A percentile compares a stretch with the other conserved stretches of the same genome.
phyloP scores from a whole-genome alignment of 2,888 invertebrate species.

The Artemia sinica region DNA sequence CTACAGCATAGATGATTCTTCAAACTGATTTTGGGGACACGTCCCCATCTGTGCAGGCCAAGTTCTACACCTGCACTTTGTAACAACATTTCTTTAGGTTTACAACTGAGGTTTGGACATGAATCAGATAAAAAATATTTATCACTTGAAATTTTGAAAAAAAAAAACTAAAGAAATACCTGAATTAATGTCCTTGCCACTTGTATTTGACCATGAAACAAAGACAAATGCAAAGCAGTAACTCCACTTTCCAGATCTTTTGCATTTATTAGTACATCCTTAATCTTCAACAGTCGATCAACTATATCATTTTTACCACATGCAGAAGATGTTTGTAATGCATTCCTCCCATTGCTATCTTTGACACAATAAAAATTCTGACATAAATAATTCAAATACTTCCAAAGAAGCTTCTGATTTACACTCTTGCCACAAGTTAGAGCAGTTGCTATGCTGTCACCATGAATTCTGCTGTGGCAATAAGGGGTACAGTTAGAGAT shows the following conservation, averaged over 20 bases:
- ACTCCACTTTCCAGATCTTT: conserved; percentile 55
- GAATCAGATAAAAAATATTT: neutral
- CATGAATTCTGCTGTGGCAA: conserved; percentile 32
- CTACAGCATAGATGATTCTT: too few relatives aligned
- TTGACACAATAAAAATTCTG: conserved; percentile 42
- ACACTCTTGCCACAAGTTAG: conserved; percentile 29
- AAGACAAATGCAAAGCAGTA: conserved; percentile 59
- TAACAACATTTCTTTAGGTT: too few relatives aligned
- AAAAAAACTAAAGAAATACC: conserved; percentile 31
- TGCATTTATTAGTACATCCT: conserved; percentile 43
- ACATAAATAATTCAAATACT: conserved; percentile 33
- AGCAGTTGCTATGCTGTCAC: conserved; percentile 29
- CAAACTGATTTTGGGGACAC: too few relatives aligned
- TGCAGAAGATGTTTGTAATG: conserved; percentile 59
- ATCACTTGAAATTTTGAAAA: neutral
- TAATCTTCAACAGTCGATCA: conserved; percentile 51
- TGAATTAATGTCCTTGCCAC: conserved; percentile 51
- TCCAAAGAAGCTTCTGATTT: conserved; percentile 10
- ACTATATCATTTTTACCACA: conserved; percentile 49
- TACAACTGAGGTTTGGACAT: too few relatives aligned
- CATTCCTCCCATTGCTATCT: conserved; percentile 49
- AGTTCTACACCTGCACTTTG: too few relatives aligned
- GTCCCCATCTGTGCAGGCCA: too few relatives aligned
- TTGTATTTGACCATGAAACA: conserved; percentile 64
- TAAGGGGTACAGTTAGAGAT: conserved; percentile 27